A percentile compares a stretch with the other conserved stretches of the same genome.
Evolutionary conservation across 2,797 vertebrate genomes (phyloP).

Genomic region (Peromyscus aztecus): DNA sequence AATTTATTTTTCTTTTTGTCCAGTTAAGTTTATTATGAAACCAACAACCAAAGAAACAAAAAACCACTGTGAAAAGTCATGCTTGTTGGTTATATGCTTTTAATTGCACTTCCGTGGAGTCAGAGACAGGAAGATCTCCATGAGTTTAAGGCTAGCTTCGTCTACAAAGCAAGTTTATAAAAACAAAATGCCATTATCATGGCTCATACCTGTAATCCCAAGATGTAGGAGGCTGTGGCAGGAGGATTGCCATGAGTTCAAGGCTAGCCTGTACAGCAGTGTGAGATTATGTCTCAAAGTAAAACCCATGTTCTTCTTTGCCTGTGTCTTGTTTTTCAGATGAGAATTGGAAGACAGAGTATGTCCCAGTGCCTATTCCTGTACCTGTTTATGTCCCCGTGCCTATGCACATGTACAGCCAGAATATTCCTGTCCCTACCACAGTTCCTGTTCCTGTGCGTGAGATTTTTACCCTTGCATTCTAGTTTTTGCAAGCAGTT

Average conservation of each 20-base stretch:
- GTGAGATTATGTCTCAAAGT: background rate
- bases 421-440: slow-evolving; percentile 93
- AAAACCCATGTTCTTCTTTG: background rate
- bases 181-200: background rate
- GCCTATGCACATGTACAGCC: slow-evolving; percentile 97
- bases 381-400: slow-evolving; percentile 97
- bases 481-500: background rate
- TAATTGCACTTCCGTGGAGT: background rate
- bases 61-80: background rate
- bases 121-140: background rate
- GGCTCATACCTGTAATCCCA: background rate
- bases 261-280: background rate
- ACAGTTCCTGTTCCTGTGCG: slow-evolving; percentile 96
- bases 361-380: slow-evolving; percentile 96
- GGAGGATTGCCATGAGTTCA: background rate
- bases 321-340: slow-evolving; percentile 87
- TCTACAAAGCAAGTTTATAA: background rate
- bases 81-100: background rate
- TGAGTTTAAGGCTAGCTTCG: background rate
- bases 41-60: background rate
- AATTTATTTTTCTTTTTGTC: slow-evolving; percentile 10
- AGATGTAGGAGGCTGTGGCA: background rate
- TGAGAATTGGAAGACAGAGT: slow-evolving; percentile 95
- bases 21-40: slow-evolving; percentile 54
- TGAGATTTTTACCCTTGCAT: slow-evolving; percentile 51